phyloP scores from a whole-genome alignment of 2,113 vertebrate species.

The Globicephala melas region DNA sequence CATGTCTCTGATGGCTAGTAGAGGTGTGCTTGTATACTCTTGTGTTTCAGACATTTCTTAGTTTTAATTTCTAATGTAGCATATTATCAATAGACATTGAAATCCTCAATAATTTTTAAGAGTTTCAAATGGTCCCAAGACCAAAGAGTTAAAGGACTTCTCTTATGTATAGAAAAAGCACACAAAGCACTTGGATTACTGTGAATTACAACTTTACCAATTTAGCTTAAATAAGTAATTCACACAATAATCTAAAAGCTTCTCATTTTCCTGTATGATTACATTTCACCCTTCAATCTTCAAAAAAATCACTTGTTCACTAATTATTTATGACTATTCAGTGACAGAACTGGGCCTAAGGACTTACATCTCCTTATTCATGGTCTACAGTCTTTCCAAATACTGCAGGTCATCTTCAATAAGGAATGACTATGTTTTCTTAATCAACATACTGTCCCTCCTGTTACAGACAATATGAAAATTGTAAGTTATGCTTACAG shows the following conservation, averaged over 20 bases:
- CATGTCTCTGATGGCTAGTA: background rate
- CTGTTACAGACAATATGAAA: slow-evolving; percentile 19
- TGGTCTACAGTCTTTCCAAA: background rate
- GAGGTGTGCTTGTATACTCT: background rate
- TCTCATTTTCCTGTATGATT: slow-evolving; percentile 26
- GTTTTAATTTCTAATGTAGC: slow-evolving; percentile 41
- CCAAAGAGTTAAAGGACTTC: background rate
- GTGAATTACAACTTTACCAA: background rate
- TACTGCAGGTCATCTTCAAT: background rate
- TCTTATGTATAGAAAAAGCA: background rate
- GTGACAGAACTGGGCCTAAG: background rate
- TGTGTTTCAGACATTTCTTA: background rate
- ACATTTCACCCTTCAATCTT: slow-evolving; percentile 20
- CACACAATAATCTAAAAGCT: slow-evolving; percentile 23
- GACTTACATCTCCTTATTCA: background rate
- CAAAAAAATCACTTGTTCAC: slow-evolving; percentile 9
- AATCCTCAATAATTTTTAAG: slow-evolving; percentile 19
- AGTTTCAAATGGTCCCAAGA: background rate
- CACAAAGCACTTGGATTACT: background rate
- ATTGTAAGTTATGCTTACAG: background rate
- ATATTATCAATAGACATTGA: background rate
- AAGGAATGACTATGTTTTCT: background rate
- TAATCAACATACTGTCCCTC: background rate
- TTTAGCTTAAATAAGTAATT: slow-evolving; percentile 16
- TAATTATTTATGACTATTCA: background rate